These are phyloP conservation scores for Zoroaster sp. DNA, from an alignment of 53 echinoderm and acorn worm species.

Conservation along the genomic window DNA sequence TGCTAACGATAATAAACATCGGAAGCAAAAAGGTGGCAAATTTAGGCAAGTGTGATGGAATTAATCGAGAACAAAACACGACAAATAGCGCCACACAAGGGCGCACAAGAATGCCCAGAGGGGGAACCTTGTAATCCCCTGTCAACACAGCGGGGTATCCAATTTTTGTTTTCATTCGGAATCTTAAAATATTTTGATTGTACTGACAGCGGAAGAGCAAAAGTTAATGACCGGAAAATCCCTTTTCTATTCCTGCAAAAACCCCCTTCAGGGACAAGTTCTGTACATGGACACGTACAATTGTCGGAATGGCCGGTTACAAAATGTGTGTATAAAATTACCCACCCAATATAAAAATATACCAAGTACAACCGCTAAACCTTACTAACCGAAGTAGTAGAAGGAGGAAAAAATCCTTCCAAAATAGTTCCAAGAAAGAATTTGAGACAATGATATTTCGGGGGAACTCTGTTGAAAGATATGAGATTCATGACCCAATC, in stretches of 20 bases:
- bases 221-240: slow-evolving; percentile 9
- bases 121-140: slow-evolving; percentile 31
- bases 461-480: no score
- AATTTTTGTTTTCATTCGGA: slow-evolving; percentile 20
- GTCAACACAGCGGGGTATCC: slow-evolving; percentile 6
- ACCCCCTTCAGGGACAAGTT: not conserved
- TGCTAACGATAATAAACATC: not conserved
- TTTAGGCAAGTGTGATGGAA: slow-evolving; percentile 11
- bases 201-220: not conserved
- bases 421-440: no score
- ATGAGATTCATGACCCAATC: no score
- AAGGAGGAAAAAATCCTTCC: no score
- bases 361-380: no score
- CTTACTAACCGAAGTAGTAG: no score
- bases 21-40: not conserved
- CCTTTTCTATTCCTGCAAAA: not conserved
- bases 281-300: not conserved
- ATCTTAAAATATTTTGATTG: slow-evolving; percentile 43
- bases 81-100: not conserved
- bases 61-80: not conserved
- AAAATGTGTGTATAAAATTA: no score
- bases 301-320: not conserved
- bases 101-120: not conserved
- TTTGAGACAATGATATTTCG: no score
- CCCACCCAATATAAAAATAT: no score